phyloP scores from a whole-genome alignment of 2,888 invertebrate genomes.

The Lamellibrachia columna region DNA sequence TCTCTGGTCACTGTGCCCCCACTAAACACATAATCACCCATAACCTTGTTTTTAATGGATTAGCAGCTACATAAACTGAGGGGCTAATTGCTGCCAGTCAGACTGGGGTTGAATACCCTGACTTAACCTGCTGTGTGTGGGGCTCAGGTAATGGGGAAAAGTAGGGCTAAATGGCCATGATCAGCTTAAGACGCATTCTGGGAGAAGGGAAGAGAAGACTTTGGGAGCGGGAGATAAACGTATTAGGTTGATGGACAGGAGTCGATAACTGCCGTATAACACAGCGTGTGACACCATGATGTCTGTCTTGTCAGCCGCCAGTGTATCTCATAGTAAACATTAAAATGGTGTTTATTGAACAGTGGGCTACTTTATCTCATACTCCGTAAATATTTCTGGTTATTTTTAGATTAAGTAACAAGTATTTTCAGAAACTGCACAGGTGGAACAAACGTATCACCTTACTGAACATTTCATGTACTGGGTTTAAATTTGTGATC shows the following conservation, averaged over 20 bases:
- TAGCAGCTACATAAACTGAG: neutral
- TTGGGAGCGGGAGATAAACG: neutral
- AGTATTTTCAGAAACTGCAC: neutral
- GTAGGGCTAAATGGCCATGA: neutral
- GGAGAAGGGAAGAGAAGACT: neutral
- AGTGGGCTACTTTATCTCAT: neutral
- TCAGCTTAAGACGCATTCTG: neutral
- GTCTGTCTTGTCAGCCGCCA: neutral
- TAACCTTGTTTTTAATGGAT: constrained; percentile 12
- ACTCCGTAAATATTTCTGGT: neutral
- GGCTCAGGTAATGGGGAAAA: neutral
- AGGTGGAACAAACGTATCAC: neutral
- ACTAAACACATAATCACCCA: constrained; percentile 12
- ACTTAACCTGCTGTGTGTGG: neutral
- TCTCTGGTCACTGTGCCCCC: neutral
- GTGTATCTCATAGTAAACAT: neutral
- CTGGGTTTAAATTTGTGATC: neutral
- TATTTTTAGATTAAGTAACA: neutral
- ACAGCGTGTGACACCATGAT: neutral
- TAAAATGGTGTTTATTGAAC: neutral
- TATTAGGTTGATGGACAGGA: constrained; percentile 4
- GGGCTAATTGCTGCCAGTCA: neutral
- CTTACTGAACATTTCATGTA: neutral
- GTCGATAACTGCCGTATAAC: neutral
- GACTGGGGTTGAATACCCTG: neutral